Evolutionary conservation across 2,888 invertebrate species (phyloP).

Genomic region (Hybos culiciformis): DNA sequence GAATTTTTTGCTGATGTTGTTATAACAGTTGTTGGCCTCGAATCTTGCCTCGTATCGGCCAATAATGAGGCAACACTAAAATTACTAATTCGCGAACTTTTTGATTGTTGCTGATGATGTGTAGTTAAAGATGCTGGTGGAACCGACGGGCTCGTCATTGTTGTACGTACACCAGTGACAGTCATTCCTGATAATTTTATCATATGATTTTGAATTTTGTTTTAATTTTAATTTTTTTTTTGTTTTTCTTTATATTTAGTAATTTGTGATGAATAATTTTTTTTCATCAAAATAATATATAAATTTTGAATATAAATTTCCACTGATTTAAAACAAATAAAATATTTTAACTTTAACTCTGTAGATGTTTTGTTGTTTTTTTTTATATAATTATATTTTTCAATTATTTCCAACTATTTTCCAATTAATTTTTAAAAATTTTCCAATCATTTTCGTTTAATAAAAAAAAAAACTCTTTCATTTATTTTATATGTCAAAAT

Average conservation of each 20-base stretch:
- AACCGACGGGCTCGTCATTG: constrained; percentile 47
- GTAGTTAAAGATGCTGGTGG: constrained; percentile 29
- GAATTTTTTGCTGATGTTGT: not conserved
- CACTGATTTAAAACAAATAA: too few species aligned
- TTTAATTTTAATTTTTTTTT: not conserved
- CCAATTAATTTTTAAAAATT: too few species aligned
- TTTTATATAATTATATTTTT: too few species aligned
- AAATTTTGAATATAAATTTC: too few species aligned
- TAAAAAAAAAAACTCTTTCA: too few species aligned
- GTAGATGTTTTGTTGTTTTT: not conserved
- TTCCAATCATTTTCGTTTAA: too few species aligned
- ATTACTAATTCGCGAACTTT: constrained; percentile 50
- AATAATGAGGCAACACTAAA: constrained; percentile 82
- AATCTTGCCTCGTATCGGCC: constrained; percentile 67
- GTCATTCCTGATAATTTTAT: constrained; percentile 40
- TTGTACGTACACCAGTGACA: constrained; percentile 47
- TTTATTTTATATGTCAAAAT: too few species aligned
- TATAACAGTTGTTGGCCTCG: constrained; percentile 45
- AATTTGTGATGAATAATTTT: too few species aligned
- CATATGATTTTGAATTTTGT: constrained; percentile 23
- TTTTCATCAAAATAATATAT: too few species aligned
- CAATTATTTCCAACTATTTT: too few species aligned
- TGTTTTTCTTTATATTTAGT: too few species aligned
- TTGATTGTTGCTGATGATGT: constrained; percentile 38
- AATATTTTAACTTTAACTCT: constrained; percentile 3